Conservation (phyloP, 2,797 vertebrate genomes). For the Manis javanica region DNA sequence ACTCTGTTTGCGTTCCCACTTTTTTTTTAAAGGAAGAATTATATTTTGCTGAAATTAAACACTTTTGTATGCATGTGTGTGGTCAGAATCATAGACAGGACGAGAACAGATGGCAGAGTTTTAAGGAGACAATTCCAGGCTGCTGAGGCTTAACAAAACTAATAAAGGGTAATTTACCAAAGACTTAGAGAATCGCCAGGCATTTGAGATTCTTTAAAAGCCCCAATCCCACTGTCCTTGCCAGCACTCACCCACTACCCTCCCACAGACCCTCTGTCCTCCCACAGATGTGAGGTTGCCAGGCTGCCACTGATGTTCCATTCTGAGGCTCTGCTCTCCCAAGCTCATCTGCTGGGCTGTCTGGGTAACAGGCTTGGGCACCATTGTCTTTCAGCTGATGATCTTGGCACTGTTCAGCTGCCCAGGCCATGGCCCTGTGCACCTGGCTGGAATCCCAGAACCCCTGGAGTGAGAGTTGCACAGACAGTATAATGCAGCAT, state of each 20-base stretch:
- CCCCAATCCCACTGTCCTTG: not conserved
- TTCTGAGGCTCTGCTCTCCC: not conserved
- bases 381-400: constrained; percentile 64
- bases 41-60: constrained; percentile 16
- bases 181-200: constrained; percentile 61
- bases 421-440: not conserved
- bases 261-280: not conserved
- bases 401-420: constrained; percentile 29
- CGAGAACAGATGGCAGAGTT: constrained; percentile 73
- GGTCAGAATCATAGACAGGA: constrained; percentile 60
- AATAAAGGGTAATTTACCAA: constrained; percentile 76
- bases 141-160: constrained; percentile 59
- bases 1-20: not conserved
- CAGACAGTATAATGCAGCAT: not conserved
- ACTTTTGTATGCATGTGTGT: not conserved
- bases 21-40: constrained; percentile 32
- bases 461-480: not conserved
- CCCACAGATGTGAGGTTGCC: constrained; percentile 69
- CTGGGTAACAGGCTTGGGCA: not conserved
- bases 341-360: not conserved
- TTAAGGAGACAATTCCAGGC: constrained; percentile 57
- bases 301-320: not conserved
- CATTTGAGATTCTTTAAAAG: constrained; percentile 16
- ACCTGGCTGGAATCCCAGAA: constrained; percentile 70
- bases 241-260: not conserved